phyloP scores from a whole-genome alignment of 2,797 vertebrate species.

The Carcharodon carcharias region DNA sequence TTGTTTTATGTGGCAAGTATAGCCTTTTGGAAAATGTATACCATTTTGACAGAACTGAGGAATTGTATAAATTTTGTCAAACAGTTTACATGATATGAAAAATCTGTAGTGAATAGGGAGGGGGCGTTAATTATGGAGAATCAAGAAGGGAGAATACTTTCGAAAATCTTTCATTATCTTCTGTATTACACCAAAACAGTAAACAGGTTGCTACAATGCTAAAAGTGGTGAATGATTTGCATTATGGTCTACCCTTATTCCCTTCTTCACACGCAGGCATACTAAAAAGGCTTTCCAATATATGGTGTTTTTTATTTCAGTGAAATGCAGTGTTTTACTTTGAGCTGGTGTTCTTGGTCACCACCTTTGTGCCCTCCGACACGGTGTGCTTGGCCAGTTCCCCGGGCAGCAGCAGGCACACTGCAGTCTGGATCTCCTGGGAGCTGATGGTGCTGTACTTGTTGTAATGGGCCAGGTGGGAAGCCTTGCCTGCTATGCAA shows the following conservation, averaged over 20 bases:
- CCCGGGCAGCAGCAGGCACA: too few relatives aligned
- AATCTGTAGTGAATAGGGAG: neutral
- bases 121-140: neutral
- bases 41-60: neutral
- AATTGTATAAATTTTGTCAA: neutral
- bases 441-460: too few relatives aligned
- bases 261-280: neutral
- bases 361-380: too few relatives aligned
- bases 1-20: neutral
- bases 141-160: neutral
- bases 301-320: neutral
- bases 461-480: too few relatives aligned
- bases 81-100: neutral
- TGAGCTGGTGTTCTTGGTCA: too few relatives aligned
- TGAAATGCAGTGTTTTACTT: too few relatives aligned
- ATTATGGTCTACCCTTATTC: neutral
- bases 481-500: too few relatives aligned
- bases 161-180: neutral
- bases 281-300: neutral
- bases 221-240: neutral
- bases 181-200: neutral
- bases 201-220: neutral
- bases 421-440: too few relatives aligned
- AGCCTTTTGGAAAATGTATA: neutral
- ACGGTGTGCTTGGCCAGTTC: too few relatives aligned